Evolutionary conservation across 30 jellyfish, hydroid and myxozoan genomes (phyloP), one percentile per base, ranked within the genome.

Genomic region (Clytia hemisphaerica): DNA sequence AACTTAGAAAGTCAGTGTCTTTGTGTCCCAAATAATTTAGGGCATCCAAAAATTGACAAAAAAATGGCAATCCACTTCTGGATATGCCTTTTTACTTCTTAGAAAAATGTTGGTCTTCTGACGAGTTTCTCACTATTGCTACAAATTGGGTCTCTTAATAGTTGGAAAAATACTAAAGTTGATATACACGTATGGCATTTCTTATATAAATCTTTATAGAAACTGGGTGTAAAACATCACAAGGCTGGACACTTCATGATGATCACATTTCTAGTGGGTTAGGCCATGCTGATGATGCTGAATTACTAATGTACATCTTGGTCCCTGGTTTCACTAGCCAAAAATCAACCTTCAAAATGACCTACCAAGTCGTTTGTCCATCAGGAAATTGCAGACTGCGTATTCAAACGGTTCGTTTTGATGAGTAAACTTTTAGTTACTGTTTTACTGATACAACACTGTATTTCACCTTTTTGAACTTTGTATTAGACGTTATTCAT

Each of bases 241-340:
- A 32, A 1, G 97, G 97, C 54, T 88, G 97, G 97, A 76, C 76
- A 0, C 82, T 63, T 47, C 60, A 50, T 24, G 59, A 70, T 28
- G 63, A 80, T 5, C 68, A 38, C 59, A 30, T 75, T 57, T 83
- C 90, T 28, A 88, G 93, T 37, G 97, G 97, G 9, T 44, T 60
- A 7, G 97, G 97, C 2, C 97, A 88, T 59, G 75, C 94, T 1
- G 97, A 88, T 60, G 97, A 80, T 47, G 83, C 97, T 22, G 95
- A 88, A 68, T 58, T 80, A 42, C 85, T 88, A 14, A 18, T 88
- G 89, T 62, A 45, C 15, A 27, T 88, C 32, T 50, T 16, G 6
- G 84, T 88, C n/a, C 94, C 97, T 37, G 82, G 73, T 4, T 88
- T 88, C 61, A 79, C 84, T 22, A 26, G 61, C 58, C 6, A 72